Base-by-base conservation (phyloP, 2,888 invertebrate species). In the Apamea anceps region DNA sequence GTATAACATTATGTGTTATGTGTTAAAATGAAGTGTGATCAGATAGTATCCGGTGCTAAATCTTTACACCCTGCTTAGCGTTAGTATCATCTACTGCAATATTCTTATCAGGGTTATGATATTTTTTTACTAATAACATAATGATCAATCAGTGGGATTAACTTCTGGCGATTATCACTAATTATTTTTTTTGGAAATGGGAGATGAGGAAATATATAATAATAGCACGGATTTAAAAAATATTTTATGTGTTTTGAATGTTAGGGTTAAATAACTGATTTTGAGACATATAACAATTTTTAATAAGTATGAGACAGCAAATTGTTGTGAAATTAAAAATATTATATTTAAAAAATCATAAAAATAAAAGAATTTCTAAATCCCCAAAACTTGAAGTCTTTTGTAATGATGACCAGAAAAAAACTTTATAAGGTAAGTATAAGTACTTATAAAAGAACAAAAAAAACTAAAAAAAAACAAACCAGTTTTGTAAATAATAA, bases 81-180 rank as follows among this genome's bases (percentile, higher is more conserved):
- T 51, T 25, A 28, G 7, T 51, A 72, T 60, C 18, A 54, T 71
- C 13, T 54, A 54, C 45, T 4, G 25, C 25, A 48, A 48, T 73
- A 21, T 32, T 63, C 28, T 77, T 57, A 48, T 65, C 57, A 15
- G n/a, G 13, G 4, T 13, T 48, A 4, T 15, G 7, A 32, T 13
- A 8, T 60, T 51, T 70, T 51, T 13, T 28, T 48, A 21, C 7
- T 32, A 25, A 57, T n/a, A 57, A 48, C 18, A 37, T 12, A 28
- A 37, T 51, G 10, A 65, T 57, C n/a, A 57, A 77, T 68, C 76
- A 62, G 5, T 48, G 4, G 32, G 48, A 70, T 79, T 71, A 66
- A 5, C n/a, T n/a, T 63, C 32, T 51, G 60, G 18, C 12, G 25
- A 42, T 54, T 57, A 21, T 25, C 7, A 72, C 7, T 21, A 21